Percentiles rank a stretch among this genome's conserved stretches.
Conservation (phyloP, 2,113 vertebrate species). For the human (Homo sapiens) region GRCh38 chr12:43944501-43945000, state of each 20-base stretch:
- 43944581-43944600: not conserved
- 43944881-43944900: too few relatives aligned
- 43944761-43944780: not conserved
- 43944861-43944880: too few relatives aligned
- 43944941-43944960: too few relatives aligned
- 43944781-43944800: conserved; percentile 12
- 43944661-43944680: not conserved
- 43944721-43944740: not conserved
- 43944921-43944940: too few relatives aligned
- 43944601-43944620: not conserved
- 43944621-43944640: not conserved
- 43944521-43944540: not conserved
- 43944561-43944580: not conserved
- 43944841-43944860: too few relatives aligned
- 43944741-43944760: not conserved
- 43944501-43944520: not conserved
- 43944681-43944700: not conserved
- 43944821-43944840: not conserved
- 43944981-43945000: too few relatives aligned
- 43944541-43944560: not conserved
- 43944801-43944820: conserved; percentile 25
- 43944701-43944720: not conserved
- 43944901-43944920: too few relatives aligned
- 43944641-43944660: not conserved
- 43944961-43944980: too few relatives aligned